Evolutionary conservation across 2,797 vertebrate species (phyloP), one percentile per base, ranked within the genome.

Genomic region (Echeneis naucrates): DNA sequence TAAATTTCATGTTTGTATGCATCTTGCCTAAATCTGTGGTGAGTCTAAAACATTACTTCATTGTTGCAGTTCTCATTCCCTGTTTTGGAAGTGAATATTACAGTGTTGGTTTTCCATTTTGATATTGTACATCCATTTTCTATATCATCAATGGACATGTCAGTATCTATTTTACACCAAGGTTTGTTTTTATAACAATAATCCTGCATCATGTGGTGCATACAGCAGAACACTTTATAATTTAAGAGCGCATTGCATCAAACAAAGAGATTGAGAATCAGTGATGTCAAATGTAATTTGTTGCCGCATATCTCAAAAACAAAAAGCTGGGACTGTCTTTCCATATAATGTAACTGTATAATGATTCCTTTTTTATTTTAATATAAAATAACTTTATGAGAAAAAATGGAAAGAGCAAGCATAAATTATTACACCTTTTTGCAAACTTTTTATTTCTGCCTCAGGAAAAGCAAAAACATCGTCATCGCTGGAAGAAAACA

Each of bases 361-460:
- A 79, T 32, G 59, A 48, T n/a, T n/a, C n/a, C n/a, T n/a, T n/a
- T n/a, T n/a, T n/a, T n/a, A n/a, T n/a, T n/a, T n/a, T n/a, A n/a
- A n/a, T n/a, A n/a, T 24, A 53, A 54, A 52, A 12, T 33, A 23
- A 48, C 27, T 59, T 56, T 11, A 17, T 5, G 23, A 67, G 27
- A 16, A 61, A 60, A 11, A 1, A 11, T 21, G 1, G 66, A 78
- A 32, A 59, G 19, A 42, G 42, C 3, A 40, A 51, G 17, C 0
- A 12, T 54, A 62, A 45, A 60, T 86, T 84, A 86, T 87, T 82
- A 63, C 53, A 59, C 37, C 32, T 24, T 68, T 86, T 81, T 72
- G 55, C 67, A 67, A 84, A 83, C 42, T 65, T 74, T 81, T 51
- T 53, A 57, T 80, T 71, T 75, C 33, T 68, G 74, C 60, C 37